Evolutionary conservation across 2,113 vertebrate genomes (phyloP), one percentile per base, ranked within the genome.

Genomic region (Chrysochloris asiatica): DNA sequence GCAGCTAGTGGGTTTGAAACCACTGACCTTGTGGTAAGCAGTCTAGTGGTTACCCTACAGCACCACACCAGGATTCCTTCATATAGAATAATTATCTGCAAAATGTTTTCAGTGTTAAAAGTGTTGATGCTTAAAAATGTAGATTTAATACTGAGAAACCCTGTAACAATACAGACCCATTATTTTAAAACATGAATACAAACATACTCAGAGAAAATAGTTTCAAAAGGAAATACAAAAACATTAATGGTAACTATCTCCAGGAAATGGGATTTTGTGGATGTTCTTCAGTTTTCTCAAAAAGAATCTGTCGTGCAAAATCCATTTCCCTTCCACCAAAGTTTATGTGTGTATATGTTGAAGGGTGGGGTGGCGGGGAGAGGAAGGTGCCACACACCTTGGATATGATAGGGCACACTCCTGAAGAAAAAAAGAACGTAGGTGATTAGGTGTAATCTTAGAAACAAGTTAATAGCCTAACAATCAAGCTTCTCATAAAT

Each of bases 151-250:
- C 79, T 65, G 41, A 79, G 30, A 61, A 33, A 89, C 43, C 21
- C 19, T 89, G 17, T 77, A 1, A 17, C 83, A 75, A 8, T 38
- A 59, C 5, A 86, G n/a, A 28, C 19, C 61, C n/a, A 63, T 24
- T n/a, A 50, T 7, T 81, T 90, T 93, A 85, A 63, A 90, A 33
- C 33, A 63, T 5, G 28, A 11, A 47, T 43, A 17, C 12, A 41
- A 81, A 81, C 9, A 82, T 7, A 54, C 47, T 14, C 43, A 94
- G 19, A 83, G 43, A 83, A 41, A 94, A 77, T 76, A 41, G 22
- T 92, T 94, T 94, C n/a, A 59, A 90, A 83, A 48, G 47, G 52
- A 91, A 67, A 88, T 48, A 86, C 12, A 41, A 87, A 69, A 21
- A 59, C n/a, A 87, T n/a, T 86, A 86, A 90, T 14, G 38, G 52